Conservation (phyloP, 2,888 invertebrate genomes). For the Litoditis marina region DNA sequence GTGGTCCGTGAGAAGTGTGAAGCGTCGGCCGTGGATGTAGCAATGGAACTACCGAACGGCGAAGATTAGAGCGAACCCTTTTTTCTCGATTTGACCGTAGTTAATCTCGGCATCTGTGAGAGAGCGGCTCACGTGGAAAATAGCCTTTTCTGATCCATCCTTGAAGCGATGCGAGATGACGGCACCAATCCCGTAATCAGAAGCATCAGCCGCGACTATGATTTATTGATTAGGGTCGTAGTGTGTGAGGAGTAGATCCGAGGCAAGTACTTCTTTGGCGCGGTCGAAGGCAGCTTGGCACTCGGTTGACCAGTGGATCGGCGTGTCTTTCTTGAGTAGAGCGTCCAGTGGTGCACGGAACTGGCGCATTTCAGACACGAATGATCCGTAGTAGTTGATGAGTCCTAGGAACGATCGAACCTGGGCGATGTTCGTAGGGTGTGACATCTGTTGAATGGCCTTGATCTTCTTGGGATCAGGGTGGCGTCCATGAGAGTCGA, state of each 20-base stretch:
- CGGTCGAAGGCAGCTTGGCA: conserved; percentile 8
- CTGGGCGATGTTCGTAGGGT: conserved; percentile 17
- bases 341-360: too few species aligned
- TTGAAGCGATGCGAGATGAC: conserved; percentile 38
- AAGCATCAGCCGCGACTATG: conserved; percentile 62
- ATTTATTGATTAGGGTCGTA: conserved; percentile 56
- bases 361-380: conserved; percentile 15
- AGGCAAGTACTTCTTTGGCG: neutral
- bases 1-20: conserved; percentile 56
- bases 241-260: conserved; percentile 50
- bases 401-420: conserved; percentile 27
- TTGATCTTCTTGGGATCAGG: too few species aligned
- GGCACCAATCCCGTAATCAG: conserved; percentile 58
- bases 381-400: conserved; percentile 25
- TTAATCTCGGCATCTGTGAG: conserved; percentile 31
- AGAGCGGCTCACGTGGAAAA: conserved; percentile 26
- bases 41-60: conserved; percentile 63
- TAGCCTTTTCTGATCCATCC: conserved; percentile 45
- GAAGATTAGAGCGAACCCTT: conserved; percentile 62
- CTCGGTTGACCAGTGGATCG: conserved; percentile 9
- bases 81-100: conserved; percentile 53
- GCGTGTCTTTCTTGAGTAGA: conserved; percentile 15
- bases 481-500: too few species aligned
- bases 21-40: conserved; percentile 63
- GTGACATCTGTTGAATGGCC: conserved; percentile 17